A percentile compares a stretch with the other conserved stretches of the same genome.
These are phyloP conservation scores for Bombycilla garrulus DNA, from an alignment of 2,113 vertebrate genomes.

Conservation along the genomic window DNA sequence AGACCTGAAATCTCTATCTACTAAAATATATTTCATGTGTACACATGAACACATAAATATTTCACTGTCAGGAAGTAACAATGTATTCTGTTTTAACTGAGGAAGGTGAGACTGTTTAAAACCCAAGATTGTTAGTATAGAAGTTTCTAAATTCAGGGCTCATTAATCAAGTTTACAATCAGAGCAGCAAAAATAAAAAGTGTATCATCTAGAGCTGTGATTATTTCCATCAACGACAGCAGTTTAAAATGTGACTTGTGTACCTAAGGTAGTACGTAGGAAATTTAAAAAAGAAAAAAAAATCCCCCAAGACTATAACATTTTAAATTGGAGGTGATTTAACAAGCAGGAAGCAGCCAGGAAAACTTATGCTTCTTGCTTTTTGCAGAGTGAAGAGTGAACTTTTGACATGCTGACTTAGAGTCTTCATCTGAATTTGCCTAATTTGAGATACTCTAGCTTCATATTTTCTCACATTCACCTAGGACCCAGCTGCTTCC, in stretches of 20 bases:
- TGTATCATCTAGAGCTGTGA: background rate
- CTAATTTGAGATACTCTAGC: background rate
- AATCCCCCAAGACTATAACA: background rate
- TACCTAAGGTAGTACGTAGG: background rate
- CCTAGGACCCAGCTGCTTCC: background rate
- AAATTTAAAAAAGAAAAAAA: background rate
- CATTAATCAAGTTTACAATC: conserved; percentile 53
- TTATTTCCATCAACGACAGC: background rate
- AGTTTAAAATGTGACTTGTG: conserved; percentile 9
- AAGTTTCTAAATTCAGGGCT: conserved; percentile 23
- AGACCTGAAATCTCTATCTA: background rate
- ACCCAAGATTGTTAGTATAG: background rate
- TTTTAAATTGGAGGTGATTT: background rate
- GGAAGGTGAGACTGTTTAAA: background rate
- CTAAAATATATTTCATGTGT: background rate
- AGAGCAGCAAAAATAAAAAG: conserved; percentile 27
- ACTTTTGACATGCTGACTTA: background rate
- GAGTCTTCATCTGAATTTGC: background rate
- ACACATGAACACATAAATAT: background rate
- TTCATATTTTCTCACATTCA: background rate
- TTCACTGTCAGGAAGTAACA: background rate
- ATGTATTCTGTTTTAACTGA: background rate
- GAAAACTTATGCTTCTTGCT: background rate
- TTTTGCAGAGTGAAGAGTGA: background rate
- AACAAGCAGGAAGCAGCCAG: background rate